Base-by-base conservation (phyloP, 2,113 vertebrate species). In the Helogale parvula region DNA sequence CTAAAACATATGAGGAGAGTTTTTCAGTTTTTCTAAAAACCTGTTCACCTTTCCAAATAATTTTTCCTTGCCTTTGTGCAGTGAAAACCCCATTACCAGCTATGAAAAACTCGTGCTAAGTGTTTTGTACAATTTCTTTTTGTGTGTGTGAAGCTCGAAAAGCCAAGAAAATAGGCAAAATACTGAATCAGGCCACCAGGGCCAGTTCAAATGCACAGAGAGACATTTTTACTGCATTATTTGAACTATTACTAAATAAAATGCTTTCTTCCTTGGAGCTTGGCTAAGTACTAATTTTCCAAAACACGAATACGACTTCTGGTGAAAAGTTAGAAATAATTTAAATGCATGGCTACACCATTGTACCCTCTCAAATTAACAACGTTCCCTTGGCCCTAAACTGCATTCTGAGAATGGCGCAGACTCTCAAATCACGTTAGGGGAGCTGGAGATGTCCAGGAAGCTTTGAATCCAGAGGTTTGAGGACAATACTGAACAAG, bases 201-300 rank as follows among this genome's bases (percentile, higher is more conserved):
- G 89, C 97, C 47, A 97, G 96, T 98, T 98, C 93, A 96, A 87
- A 87, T 33, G 93, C 81, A 96, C 76, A 97, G 27, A 94, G 93
- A 98, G 85, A 82, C 10, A 29, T 65, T 92, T 98, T 93, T 98
- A 98, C 79, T 85, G 92, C 93, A 79, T 88, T 84, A 96, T 97
- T 97, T 98, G 97, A 94, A 82, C 85, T 97, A 95, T 93, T 98
- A 97, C 98, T 97, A 97, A 98, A 96, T 96, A 97, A 98, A 98
- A 96, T 96, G 77, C 60, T 85, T 97, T 97, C 86, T 94, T 93
- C 80, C 72, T 80, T 50, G 33, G 92, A 97, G 84, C 91, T 91
- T 93, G 97, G 90, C 52, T 87, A 33, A 1, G 57, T 93, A 96
- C 88, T 98, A 97, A 96, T 97, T 95, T 98, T 96, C 97, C 92